phyloP scores from a whole-genome alignment of 1,140 invertebrate species.

The Hycleus phaleratus region DNA sequence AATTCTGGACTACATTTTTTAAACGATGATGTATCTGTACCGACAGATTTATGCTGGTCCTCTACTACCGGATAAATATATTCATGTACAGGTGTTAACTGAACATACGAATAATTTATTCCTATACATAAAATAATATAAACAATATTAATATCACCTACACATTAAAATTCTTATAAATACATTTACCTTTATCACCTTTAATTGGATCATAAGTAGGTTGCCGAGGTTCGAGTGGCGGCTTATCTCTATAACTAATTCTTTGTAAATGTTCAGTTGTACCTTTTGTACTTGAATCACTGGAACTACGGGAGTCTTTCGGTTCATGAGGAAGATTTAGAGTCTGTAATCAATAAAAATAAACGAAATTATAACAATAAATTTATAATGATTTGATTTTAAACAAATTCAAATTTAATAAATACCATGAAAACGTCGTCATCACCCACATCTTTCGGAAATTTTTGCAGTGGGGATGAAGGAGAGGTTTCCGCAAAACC shows the following conservation, averaged over 20 bases:
- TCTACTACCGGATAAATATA: constrained; percentile 75
- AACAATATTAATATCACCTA: not conserved
- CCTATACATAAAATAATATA: constrained; percentile 31
- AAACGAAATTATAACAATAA: constrained; percentile 29
- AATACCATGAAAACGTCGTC: constrained; percentile 79
- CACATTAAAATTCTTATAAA: not conserved
- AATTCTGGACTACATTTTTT: constrained; percentile 48
- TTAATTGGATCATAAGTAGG: constrained; percentile 34
- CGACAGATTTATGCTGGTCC: constrained; percentile 43
- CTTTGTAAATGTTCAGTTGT: constrained; percentile 33
- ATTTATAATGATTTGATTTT: not conserved
- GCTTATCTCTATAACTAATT: constrained; percentile 37
- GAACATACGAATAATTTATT: constrained; percentile 78
- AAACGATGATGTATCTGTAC: constrained; percentile 42
- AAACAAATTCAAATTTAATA: not conserved
- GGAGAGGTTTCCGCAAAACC: constrained; percentile 42
- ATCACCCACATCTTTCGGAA: constrained; percentile 61
- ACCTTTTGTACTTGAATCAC: constrained; percentile 49
- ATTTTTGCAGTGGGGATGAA: constrained; percentile 44
- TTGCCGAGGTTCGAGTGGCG: constrained; percentile 27
- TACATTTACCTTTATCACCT: constrained; percentile 21
- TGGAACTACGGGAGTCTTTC: constrained; percentile 54
- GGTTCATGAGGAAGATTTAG: constrained; percentile 71
- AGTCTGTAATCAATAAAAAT: constrained; percentile 45
- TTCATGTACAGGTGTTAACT: constrained; percentile 71